phyloP scores from a whole-genome alignment of 2,888 invertebrate genomes.

The Gnatocerus cornutus region DNA sequence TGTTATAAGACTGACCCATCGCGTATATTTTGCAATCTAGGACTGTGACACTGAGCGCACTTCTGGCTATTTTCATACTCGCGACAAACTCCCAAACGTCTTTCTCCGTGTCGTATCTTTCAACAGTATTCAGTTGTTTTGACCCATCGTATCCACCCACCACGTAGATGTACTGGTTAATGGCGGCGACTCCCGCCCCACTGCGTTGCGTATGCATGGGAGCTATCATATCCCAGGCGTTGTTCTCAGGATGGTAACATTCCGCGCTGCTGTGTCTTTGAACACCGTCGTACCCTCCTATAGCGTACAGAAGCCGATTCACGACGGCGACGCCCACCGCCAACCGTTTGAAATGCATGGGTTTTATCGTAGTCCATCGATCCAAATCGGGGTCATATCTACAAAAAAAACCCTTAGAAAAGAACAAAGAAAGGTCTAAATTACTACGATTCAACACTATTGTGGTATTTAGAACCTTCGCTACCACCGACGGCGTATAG shows the following conservation, averaged over 20 bases:
- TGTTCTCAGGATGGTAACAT: slow-evolving; percentile 95
- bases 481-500: slow-evolving; percentile 95
- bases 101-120: slow-evolving; percentile 89
- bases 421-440: neutral
- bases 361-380: slow-evolving; percentile 83
- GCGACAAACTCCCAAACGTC: slow-evolving; percentile 86
- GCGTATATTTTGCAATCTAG: slow-evolving; percentile 92
- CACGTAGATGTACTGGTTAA: slow-evolving; percentile 92
- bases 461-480: slow-evolving; percentile 88
- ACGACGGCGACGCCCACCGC: slow-evolving; percentile 88
- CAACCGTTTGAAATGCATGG: slow-evolving; percentile 85
- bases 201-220: slow-evolving; percentile 86
- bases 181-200: slow-evolving; percentile 90
- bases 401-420: slow-evolving; percentile 53
- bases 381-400: slow-evolving; percentile 92
- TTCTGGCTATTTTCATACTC: slow-evolving; percentile 85
- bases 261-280: slow-evolving; percentile 86
- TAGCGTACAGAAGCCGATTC: slow-evolving; percentile 81
- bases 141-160: slow-evolving; percentile 95
- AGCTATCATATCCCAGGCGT: slow-evolving; percentile 88
- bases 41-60: slow-evolving; percentile 91
- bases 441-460: slow-evolving; percentile 87
- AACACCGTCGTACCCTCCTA: slow-evolving; percentile 92
- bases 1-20: slow-evolving; percentile 76
- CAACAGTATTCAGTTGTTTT: slow-evolving; percentile 87